These are phyloP conservation scores for Caradrina kadenii DNA, from an alignment of 2,888 invertebrate species.

Conservation along the genomic window DNA sequence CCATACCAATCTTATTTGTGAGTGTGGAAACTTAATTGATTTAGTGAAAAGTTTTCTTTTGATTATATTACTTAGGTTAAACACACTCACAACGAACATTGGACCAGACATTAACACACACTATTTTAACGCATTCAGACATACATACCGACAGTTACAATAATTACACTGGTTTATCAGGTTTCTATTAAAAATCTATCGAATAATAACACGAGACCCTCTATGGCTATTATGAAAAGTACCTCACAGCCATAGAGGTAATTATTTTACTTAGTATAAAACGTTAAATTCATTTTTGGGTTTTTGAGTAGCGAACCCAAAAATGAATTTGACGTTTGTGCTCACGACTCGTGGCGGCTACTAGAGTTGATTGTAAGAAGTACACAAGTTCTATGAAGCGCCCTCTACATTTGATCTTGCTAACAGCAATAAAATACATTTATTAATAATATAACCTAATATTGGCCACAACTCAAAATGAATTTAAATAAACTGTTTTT, in stretches of 20 bases:
- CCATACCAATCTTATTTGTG: conserved; percentile 50
- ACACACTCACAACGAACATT: conserved; percentile 44
- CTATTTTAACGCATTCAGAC: conserved; percentile 52
- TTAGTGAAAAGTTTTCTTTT: not conserved
- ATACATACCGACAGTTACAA: conserved; percentile 55
- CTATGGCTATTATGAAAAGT: conserved; percentile 26
- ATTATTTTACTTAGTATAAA: not conserved
- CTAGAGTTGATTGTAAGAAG: conserved; percentile 4
- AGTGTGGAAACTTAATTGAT: conserved; percentile 16
- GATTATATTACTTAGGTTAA: not conserved
- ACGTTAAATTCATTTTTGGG: too few species aligned
- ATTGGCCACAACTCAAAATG: not conserved
- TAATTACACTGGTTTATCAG: conserved; percentile 66
- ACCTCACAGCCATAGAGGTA: conserved; percentile 7
- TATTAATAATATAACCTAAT: not conserved
- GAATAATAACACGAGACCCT: conserved; percentile 17
- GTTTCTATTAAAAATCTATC: conserved; percentile 42
- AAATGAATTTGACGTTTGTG: too few species aligned
- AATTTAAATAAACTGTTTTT: too few species aligned
- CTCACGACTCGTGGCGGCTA: too few species aligned
- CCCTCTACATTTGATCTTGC: conserved; percentile 2
- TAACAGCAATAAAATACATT: conserved; percentile 31
- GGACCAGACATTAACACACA: conserved; percentile 43
- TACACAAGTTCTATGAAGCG: conserved; percentile 9
- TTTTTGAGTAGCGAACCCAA: too few species aligned